Base-by-base conservation (phyloP, 1,140 invertebrate genomes). In the Vanessa atalanta region DNA sequence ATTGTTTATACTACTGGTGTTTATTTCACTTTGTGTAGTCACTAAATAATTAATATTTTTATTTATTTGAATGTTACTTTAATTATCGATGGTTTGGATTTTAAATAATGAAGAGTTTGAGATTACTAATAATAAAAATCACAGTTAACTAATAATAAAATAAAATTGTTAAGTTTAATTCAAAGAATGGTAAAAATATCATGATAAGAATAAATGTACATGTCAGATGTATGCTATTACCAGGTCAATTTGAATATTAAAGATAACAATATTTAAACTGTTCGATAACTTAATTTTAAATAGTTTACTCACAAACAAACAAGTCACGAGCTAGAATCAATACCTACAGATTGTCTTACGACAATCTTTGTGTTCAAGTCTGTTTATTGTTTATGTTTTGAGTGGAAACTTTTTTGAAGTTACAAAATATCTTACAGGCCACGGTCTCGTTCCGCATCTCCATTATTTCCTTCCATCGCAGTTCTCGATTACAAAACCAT, bases 391-490 rank as follows among this genome's bases (percentile, higher is more conserved):
- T 53, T 53, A 53, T 7, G 20, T 16, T 11, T 23, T 23, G 53
- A 23, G 23, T 57, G n/a, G 50, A 57, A 23, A 57, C 16, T 57
- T 57, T 12, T 16, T 23, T 12, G 9, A 14, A 57, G 11, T 57
- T 61, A n/a, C 23, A 61, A 63, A 37, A 72, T 9, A 57, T 79
- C 81, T 84, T 55, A 85, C 82, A 71, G 53, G 13, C 63, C 69
- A 37, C 79, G 77, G 23, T 81, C 81, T 20, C 70, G 71, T 26
- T 82, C 81, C 26, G 79, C 75, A 43, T 83, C 83, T 14, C 75
- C 79, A 65, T 76, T 73, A 57, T 84, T 82, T 43, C 77, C 82
- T 60, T 87, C 87, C 87, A 87, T 88, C 50, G 47, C 65, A 23
- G 20, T 61, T 63, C 23, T 53, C n/a, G 61, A 61, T 73, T 51